A percentile compares a stretch with the other conserved stretches of the same genome.
Evolutionary conservation across 2,113 vertebrate species (phyloP).

Genomic region (Meleagris gallopavo): DNA sequence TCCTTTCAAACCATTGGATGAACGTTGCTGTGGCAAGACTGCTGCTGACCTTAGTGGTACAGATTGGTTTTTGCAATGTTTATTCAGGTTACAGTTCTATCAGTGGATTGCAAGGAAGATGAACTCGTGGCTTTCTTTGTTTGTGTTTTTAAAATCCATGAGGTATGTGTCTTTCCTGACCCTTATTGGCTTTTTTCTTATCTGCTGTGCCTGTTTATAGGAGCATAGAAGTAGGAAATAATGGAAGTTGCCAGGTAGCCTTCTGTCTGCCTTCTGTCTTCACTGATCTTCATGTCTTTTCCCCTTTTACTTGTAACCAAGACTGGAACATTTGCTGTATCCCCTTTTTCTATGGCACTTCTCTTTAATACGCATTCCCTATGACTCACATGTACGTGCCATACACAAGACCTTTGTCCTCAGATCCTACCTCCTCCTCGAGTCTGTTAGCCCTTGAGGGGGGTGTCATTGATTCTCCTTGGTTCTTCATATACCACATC

Average conservation of each 20-base stretch:
- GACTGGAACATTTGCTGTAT: not conserved
- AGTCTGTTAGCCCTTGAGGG: not conserved
- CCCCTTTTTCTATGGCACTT: not conserved
- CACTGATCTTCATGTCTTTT: not conserved
- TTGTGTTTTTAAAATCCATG: not conserved
- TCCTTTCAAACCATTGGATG: not conserved
- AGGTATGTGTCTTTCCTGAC: not conserved
- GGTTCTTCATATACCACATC: not conserved
- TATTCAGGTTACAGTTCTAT: no score
- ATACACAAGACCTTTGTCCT: not conserved
- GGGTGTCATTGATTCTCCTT: not conserved
- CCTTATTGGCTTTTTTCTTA: not conserved
- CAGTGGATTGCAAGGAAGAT: not conserved
- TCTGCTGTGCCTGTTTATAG: not conserved
- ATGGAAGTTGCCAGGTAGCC: not conserved
- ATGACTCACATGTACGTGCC: not conserved
- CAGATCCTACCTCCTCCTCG: not conserved
- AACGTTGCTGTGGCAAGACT: not conserved
- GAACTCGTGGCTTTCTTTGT: no score
- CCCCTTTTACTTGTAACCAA: not conserved
- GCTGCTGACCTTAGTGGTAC: not conserved
- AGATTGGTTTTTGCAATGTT: not conserved
- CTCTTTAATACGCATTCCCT: not conserved
- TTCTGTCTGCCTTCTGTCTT: not conserved
- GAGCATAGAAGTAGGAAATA: not conserved